Evolutionary conservation across 2,113 vertebrate species (phyloP), one percentile per base, ranked within the genome.

Genomic region (Gymnogyps californianus): DNA sequence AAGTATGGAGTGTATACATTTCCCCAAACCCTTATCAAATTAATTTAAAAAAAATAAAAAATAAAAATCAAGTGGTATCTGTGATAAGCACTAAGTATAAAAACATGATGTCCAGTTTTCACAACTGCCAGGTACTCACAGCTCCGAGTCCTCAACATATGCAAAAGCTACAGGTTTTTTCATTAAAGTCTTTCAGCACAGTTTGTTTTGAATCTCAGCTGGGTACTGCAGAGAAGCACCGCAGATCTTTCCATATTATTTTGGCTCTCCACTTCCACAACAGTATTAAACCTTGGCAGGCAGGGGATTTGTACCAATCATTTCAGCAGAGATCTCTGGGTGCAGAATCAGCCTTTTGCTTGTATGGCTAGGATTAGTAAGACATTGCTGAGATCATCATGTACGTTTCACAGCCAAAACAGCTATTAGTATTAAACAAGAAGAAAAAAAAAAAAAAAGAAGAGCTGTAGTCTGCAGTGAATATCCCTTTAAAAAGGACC

Each of bases 381-480:
- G 90, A 96, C 94, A 83, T 46, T 93, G 97, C 97, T 97, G 97
- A 96, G 94, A 91, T 97, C 91, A 98, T 94, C 96, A 96, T 44
- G 67, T 85, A 67, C 0, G 28, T 72, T 90, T 19, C 83, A 62
- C 87, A 88, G 95, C 58, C 94, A 81, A 31, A 77, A 20, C 70
- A 89, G 86, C 94, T n/a, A 76, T 32, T 20, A 59, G 87, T 19
- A 46, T 57, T 21, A 24, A 75, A 83, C 72, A 57, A 26, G 42
- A 44, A 52, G 59, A 14, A 55, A 58, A 16, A 29, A 47, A 25
- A 31, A 18, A 51, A 31, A 40, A 17, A 24, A 52, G 8, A 38
- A 22, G n/a, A 79, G 85, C 71, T 61, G 65, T 34, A 83, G 59
- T 9, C 51, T 62, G 79, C 66, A 83, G 66, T 10, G 46, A 66